These are phyloP conservation scores for Exocentrus adspersus DNA, from an alignment of 2,888 invertebrate genomes.

Conservation along the genomic window DNA sequence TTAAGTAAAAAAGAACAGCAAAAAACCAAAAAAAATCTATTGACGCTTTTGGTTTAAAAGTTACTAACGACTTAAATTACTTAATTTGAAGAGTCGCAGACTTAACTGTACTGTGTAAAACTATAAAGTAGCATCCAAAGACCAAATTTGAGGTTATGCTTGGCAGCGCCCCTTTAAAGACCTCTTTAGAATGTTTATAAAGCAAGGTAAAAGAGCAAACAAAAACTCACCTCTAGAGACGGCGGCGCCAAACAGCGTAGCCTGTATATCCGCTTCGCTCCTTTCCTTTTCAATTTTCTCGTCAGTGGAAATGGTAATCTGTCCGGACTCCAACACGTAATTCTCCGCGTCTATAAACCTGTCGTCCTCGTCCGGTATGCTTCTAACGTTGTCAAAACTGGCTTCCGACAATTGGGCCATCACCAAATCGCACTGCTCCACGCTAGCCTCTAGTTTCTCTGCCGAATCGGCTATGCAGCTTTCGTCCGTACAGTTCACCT, in stretches of 20 bases:
- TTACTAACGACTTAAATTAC: too few relatives aligned
- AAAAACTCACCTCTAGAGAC: conserved; percentile 39
- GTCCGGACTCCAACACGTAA: conserved; percentile 76
- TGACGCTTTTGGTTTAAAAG: too few relatives aligned
- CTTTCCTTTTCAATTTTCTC: conserved; percentile 50
- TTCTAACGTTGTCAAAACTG: conserved; percentile 31
- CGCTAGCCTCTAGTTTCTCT: conserved; percentile 61
- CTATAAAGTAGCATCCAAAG: too few relatives aligned
- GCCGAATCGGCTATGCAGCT: conserved; percentile 53
- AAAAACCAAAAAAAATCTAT: too few relatives aligned
- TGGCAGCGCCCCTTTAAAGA: too few relatives aligned
- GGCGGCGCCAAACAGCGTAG: conserved; percentile 59
- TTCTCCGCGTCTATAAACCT: conserved; percentile 83
- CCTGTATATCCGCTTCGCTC: conserved; percentile 58
- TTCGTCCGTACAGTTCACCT: conserved; percentile 54
- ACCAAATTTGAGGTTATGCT: too few relatives aligned
- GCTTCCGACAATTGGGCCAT: conserved; percentile 40
- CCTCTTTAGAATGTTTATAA: too few relatives aligned
- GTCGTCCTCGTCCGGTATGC: conserved; percentile 66
- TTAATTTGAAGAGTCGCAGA: too few relatives aligned
- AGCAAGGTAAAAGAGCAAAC: too few relatives aligned
- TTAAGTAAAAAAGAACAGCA: too few relatives aligned
- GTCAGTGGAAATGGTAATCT: conserved; percentile 58
- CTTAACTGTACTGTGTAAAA: too few relatives aligned
- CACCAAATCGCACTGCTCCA: conserved; percentile 63